Conservation (phyloP, 2,113 vertebrate species). For the Zosterops lateralis region DNA sequence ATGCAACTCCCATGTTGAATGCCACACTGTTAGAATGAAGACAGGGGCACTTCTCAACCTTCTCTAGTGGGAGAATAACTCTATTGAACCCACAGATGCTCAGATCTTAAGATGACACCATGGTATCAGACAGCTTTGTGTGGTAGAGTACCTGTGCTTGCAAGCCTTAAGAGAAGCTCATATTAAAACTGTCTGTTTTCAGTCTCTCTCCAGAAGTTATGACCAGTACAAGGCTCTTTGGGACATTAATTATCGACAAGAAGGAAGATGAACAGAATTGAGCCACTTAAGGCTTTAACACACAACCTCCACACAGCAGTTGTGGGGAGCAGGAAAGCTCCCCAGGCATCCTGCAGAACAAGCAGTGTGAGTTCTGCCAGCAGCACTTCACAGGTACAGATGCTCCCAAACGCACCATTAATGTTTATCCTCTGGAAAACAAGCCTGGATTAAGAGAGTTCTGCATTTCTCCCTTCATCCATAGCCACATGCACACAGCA, state of each 20-base stretch:
- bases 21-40: background rate
- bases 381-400: background rate
- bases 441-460: background rate
- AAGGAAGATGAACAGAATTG: background rate
- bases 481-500: background rate
- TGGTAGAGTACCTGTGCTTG: background rate
- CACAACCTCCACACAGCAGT: rapidly evolving
- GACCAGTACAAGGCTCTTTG: background rate
- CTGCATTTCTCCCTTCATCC: background rate
- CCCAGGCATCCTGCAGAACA: background rate
- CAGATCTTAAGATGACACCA: rapidly evolving
- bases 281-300: background rate
- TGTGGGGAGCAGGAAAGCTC: background rate
- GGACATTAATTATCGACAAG: background rate
- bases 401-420: background rate
- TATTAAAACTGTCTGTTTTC: background rate
- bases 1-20: rapidly evolving
- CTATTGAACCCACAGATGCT: background rate
- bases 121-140: background rate
- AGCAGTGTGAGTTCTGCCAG: background rate
- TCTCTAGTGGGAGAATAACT: background rate
- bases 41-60: background rate
- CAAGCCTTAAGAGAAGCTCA: background rate
- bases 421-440: background rate
- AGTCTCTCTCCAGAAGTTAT: background rate